A percentile compares a stretch with the other conserved stretches of the same genome.
Evolutionary conservation across 2,113 vertebrate species (phyloP).

Genomic region (Salvator merianae): DNA sequence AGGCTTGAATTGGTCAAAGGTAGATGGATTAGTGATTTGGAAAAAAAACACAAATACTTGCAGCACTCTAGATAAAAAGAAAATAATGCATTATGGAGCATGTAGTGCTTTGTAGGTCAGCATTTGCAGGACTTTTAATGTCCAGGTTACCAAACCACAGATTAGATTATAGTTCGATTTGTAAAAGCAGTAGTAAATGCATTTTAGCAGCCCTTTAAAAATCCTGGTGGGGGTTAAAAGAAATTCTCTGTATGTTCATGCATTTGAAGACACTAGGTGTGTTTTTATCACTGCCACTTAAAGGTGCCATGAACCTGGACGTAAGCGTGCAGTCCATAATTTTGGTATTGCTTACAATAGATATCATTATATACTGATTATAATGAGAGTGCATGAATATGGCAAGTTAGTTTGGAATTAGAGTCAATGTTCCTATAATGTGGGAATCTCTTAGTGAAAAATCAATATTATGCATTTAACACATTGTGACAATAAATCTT

Average conservation of each 20-base stretch:
- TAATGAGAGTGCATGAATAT: no score
- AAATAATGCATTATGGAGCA: not conserved
- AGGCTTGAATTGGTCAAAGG: slow-evolving; percentile 19
- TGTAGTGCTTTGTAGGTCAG: not conserved
- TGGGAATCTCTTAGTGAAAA: no score
- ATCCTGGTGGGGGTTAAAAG: not conserved
- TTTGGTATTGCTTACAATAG: no score
- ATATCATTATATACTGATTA: no score
- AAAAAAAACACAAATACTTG: slow-evolving; percentile 42
- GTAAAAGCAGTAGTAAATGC: slow-evolving; percentile 17
- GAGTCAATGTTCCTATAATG: no score
- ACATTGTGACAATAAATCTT: no score
- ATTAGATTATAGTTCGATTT: slow-evolving; percentile 17
- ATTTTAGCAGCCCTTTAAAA: not conserved
- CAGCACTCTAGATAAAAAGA: slow-evolving; percentile 33
- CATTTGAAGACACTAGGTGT: not conserved
- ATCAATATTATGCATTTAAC: no score
- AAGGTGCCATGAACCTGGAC: no score
- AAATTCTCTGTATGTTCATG: not conserved
- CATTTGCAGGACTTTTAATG: slow-evolving; percentile 35
- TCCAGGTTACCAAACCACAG: not conserved
- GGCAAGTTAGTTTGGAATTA: no score
- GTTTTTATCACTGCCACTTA: no score
- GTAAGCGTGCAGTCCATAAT: no score
- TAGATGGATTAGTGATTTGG: slow-evolving; percentile 29